These are phyloP conservation scores for Tiliacea aurago DNA, from an alignment of 2,888 invertebrate species.

Conservation along the genomic window DNA sequence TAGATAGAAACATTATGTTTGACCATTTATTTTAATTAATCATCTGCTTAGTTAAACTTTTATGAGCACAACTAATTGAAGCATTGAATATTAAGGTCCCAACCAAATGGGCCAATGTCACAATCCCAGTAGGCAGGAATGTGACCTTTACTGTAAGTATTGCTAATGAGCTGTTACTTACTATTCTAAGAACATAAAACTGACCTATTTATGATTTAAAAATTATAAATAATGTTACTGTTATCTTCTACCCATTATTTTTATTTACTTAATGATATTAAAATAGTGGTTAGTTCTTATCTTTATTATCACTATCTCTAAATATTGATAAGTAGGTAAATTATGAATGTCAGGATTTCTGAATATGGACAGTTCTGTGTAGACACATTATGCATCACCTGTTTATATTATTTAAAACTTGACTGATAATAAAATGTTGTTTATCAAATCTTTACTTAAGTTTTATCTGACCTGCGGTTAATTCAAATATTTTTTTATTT, in stretches of 20 bases:
- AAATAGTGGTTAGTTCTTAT: slow-evolving; percentile 31
- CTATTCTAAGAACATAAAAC: slow-evolving; percentile 30
- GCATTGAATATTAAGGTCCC: slow-evolving; percentile 62
- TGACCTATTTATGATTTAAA: slow-evolving; percentile 34
- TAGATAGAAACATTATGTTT: too few relatives aligned
- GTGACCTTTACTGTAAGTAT: slow-evolving; percentile 35
- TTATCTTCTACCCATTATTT: slow-evolving; percentile 26
- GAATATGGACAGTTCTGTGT: slow-evolving; percentile 14
- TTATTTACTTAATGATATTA: slow-evolving; percentile 43
- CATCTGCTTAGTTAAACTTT: slow-evolving; percentile 47
- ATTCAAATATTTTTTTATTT: too few relatives aligned
- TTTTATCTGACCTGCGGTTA: slow-evolving; percentile 15
- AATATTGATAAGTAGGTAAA: slow-evolving; percentile 15
- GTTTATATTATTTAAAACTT: slow-evolving; percentile 13
- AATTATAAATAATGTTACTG: slow-evolving; percentile 18
- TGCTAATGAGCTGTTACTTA: slow-evolving; percentile 6
- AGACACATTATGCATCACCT: not conserved
- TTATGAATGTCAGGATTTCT: slow-evolving; percentile 11
- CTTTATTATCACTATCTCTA: slow-evolving; percentile 18
- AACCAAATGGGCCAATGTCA: slow-evolving; percentile 70
- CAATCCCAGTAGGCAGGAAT: slow-evolving; percentile 4
- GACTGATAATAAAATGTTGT: slow-evolving; percentile 7
- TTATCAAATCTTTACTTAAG: slow-evolving; percentile 4
- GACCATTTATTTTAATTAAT: too few relatives aligned
- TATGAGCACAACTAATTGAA: slow-evolving; percentile 65